Percentiles rank a stretch among this genome's conserved stretches.
Conservation (phyloP, 1,140 invertebrate species). For the Zaprionus africanus region DNA sequence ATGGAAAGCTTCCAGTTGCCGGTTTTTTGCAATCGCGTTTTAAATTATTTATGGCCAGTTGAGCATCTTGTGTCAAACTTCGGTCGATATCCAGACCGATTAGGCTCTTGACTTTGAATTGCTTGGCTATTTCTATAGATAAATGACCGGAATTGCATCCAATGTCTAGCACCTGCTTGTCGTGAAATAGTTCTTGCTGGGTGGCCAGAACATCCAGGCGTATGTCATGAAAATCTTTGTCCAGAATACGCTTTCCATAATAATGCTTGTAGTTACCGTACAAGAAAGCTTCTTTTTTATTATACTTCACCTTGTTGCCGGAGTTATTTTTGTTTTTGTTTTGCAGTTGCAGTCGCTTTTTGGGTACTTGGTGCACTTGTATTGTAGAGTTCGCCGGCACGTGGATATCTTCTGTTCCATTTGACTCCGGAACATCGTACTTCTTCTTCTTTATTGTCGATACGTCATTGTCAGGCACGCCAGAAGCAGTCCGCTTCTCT, state of each 20-base stretch:
- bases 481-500: slow-evolving; percentile 34
- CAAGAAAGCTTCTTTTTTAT: slow-evolving; percentile 55
- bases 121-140: slow-evolving; percentile 92
- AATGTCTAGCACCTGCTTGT: slow-evolving; percentile 97
- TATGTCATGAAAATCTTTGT: slow-evolving; percentile 90
- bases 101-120: slow-evolving; percentile 92
- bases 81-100: slow-evolving; percentile 98
- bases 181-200: slow-evolving; percentile 92
- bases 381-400: slow-evolving; percentile 9
- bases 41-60: slow-evolving; percentile 36
- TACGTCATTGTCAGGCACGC: slow-evolving; percentile 1
- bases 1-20: slow-evolving; percentile 52
- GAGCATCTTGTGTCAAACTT: slow-evolving; percentile 89
- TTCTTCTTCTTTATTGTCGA: slow-evolving; percentile 50
- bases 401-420: neutral
- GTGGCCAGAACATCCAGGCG: slow-evolving; percentile 91
- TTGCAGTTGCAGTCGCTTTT: slow-evolving; percentile 54
- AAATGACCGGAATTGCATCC: slow-evolving; percentile 99
- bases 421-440: neutral
- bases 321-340: neutral
- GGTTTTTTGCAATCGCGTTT: slow-evolving; percentile 45
- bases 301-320: slow-evolving; percentile 31
- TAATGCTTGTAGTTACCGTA: slow-evolving; percentile 87
- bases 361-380: slow-evolving; percentile 12
- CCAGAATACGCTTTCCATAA: slow-evolving; percentile 96